Conservation (phyloP, 2,797 vertebrate genomes). For the Apogon hyalosoma region DNA sequence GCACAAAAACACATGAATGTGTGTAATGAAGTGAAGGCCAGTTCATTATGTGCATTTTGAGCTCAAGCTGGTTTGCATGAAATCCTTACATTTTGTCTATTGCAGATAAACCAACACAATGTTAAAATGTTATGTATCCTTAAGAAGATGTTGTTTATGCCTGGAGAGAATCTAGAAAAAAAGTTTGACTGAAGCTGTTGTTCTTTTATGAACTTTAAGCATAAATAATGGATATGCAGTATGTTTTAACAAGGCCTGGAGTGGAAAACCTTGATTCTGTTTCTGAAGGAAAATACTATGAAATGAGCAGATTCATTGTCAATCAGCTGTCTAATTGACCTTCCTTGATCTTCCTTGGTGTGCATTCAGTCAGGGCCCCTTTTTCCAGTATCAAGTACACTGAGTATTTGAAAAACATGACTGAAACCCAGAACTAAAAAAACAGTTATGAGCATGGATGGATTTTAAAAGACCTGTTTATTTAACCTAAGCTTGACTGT, state of each 20-base stretch:
- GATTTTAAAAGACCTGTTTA: no score
- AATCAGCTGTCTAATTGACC: no score
- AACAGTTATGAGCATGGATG: no score
- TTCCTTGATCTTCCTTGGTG: no score
- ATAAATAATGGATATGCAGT: background rate
- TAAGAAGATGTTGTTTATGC: conserved; percentile 4
- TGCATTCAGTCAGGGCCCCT: no score
- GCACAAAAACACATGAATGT: conserved; percentile 11
- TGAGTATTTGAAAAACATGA: no score
- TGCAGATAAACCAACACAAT: background rate
- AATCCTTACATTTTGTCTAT: no score
- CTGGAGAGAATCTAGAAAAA: background rate
- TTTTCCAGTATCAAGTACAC: no score
- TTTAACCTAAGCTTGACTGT: no score
- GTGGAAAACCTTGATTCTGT: background rate
- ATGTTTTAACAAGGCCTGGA: background rate
- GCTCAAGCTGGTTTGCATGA: background rate
- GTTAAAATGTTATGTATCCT: conserved; percentile 3
- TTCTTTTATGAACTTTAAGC: background rate
- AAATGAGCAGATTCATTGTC: no score
- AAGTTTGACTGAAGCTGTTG: background rate
- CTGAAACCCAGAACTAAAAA: no score
- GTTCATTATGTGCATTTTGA: conserved; percentile 2
- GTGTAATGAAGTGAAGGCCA: conserved; percentile 13
- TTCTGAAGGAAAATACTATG: background rate